These are phyloP conservation scores for Scelioninae gen. 1 DNA, from an alignment of 2,888 invertebrate genomes.

Conservation along the genomic window DNA sequence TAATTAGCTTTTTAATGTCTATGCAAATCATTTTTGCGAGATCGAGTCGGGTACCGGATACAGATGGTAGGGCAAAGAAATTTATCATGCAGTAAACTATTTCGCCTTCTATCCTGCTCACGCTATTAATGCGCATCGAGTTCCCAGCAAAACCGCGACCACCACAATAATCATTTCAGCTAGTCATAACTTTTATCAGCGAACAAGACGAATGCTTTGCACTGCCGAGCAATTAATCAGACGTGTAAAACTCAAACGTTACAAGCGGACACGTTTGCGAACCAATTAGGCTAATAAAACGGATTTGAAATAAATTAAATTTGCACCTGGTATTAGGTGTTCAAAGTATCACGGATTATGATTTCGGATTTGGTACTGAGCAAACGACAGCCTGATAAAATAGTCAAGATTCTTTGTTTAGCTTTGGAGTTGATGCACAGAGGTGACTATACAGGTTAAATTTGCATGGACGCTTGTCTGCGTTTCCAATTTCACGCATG, in stretches of 20 bases:
- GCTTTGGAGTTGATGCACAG: conserved; percentile 66
- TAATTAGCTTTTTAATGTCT: conserved; percentile 65
- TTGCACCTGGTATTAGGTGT: neutral
- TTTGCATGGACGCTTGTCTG: conserved; percentile 82
- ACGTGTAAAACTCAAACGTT: conserved; percentile 6
- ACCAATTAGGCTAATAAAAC: conserved; percentile 17
- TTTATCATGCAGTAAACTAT: conserved; percentile 71
- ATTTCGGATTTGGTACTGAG: conserved; percentile 2
- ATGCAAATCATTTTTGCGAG: conserved; percentile 54
- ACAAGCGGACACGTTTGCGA: conserved; percentile 3
- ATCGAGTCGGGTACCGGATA: conserved; percentile 13
- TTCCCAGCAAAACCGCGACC: conserved; percentile 27
- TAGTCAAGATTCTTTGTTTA: conserved; percentile 47
- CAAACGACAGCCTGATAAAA: conserved; percentile 6
- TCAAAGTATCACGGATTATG: conserved; percentile 5
- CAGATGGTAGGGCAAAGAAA: conserved; percentile 49
- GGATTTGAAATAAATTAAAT: conserved; percentile 5
- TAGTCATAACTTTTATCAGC: conserved; percentile 51
- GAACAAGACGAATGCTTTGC: conserved; percentile 29
- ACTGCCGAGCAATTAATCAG: conserved; percentile 40
- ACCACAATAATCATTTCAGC: conserved; percentile 48
- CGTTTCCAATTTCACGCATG: conserved; percentile 83
- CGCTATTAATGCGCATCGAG: conserved; percentile 28
- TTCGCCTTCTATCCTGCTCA: conserved; percentile 35
- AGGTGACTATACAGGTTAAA: conserved; percentile 79